Base-by-base conservation (phyloP, 1,140 invertebrate species). In the Rhyacophila brunnea region DNA sequence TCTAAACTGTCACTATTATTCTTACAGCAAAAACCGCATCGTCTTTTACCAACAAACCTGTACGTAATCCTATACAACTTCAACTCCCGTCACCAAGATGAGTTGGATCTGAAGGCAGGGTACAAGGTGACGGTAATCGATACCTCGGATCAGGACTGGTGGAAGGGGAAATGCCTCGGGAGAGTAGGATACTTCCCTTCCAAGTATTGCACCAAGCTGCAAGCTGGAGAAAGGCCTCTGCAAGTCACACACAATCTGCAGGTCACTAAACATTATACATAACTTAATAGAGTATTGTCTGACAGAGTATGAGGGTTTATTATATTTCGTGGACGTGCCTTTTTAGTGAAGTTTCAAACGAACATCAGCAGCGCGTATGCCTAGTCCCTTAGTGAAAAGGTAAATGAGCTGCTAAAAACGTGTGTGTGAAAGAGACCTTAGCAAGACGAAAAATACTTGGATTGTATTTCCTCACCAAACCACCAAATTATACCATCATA, bases 41-140 rank as follows among this genome's bases (percentile, higher is more conserved):
- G 90, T 18, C 79, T 95, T 32, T 80, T 95, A 49, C 91, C 92
- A 6, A 94, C 92, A 14, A 95, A 96, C 71, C 80, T 96, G 10
- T 97, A 96, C 75, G 94, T 97, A 34, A 92, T 95, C 18, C 80
- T 98, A 10, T 98, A 97, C 80, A 95, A 96, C 74, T 98, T 96
- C 74, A 92, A 93, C 70, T 91, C 92, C 1, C 83, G 95, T 46
- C 94, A 96, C 74, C 87, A 88, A 40, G 95, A 97, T 73, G 95
- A 97, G 74, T 75, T 98, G 56, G 94, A 97, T 72, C 81, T 98
- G 2, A 96, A 95, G 74, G 93, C 95, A 43, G 95, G 95, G 2
- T 95, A 94, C 78, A 95, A 95, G 73, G 88, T 97, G 17, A 96
- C 91, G 2, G 94, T 97, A 11, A 94, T 93, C 45, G 94, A 96